Evolutionary conservation across 2,888 invertebrate genomes (phyloP).

Genomic region (Notodonta dromedarius): DNA sequence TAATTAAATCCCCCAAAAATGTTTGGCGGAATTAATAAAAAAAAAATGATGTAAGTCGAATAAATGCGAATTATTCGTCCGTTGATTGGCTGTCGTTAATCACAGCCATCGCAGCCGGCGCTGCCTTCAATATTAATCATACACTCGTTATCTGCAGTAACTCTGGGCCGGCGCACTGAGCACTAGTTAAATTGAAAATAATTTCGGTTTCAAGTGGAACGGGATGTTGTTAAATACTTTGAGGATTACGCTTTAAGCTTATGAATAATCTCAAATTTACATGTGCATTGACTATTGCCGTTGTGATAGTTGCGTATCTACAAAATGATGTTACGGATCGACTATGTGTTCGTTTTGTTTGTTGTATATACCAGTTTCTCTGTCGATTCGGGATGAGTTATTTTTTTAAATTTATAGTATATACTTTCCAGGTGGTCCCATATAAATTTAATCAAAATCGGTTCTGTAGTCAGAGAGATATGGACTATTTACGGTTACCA

Average conservation of each 20-base stretch:
- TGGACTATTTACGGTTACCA: too few relatives aligned
- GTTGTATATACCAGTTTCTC: too few relatives aligned
- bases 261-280: too few relatives aligned
- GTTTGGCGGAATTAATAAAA: conserved; percentile 39
- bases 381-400: too few relatives aligned
- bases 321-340: too few relatives aligned
- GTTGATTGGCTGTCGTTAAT: conserved; percentile 72
- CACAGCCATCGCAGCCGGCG: conserved; percentile 55
- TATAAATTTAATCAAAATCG: too few relatives aligned
- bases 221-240: not conserved
- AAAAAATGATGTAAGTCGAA: conserved; percentile 40
- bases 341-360: not conserved
- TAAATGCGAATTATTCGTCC: conserved; percentile 60
- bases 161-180: conserved; percentile 48
- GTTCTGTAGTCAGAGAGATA: too few relatives aligned
- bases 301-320: too few relatives aligned
- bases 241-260: not conserved
- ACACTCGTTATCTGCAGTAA: conserved; percentile 66
- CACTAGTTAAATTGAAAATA: conserved; percentile 57
- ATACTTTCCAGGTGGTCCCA: too few relatives aligned
- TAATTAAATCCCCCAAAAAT: conserved; percentile 34
- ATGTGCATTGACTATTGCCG: too few relatives aligned
- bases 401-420: too few relatives aligned
- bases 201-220: conserved; percentile 46
- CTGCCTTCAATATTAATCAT: conserved; percentile 68